Percentiles rank a stretch among this genome's conserved stretches.
Conservation (phyloP, 2,797 vertebrate genomes). For the Cercopithecus mitis region DNA sequence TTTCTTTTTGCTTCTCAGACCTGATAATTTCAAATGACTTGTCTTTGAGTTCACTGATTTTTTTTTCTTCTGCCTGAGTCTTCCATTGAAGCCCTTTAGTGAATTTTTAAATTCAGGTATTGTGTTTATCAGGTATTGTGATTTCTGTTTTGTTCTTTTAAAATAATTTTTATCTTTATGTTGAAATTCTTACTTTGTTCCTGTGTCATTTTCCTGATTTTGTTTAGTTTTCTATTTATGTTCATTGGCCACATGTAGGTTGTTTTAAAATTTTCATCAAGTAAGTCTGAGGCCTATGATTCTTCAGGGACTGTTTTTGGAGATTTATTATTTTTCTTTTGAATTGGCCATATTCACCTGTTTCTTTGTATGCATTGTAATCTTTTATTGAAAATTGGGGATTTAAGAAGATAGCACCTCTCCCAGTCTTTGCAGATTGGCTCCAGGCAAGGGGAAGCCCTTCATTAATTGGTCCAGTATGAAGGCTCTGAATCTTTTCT, state of each 20-base stretch:
- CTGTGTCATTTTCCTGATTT: not conserved
- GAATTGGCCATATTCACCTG: not conserved
- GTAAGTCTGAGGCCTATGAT: not conserved
- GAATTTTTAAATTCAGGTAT: not conserved
- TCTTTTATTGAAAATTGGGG: not conserved
- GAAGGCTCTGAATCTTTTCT: not conserved
- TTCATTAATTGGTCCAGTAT: not conserved
- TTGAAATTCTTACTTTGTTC: not conserved
- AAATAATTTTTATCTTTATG: not conserved
- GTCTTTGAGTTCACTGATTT: not conserved
- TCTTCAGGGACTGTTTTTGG: not conserved
- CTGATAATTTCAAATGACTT: not conserved
- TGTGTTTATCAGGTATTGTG: not conserved
- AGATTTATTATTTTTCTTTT: not conserved
- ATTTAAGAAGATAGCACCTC: not conserved
- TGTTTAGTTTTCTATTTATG: not conserved
- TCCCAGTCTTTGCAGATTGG: not conserved
- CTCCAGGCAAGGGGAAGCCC: not conserved
- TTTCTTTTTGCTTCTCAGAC: not conserved
- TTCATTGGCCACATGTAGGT: not conserved
- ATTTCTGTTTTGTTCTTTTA: not conserved
- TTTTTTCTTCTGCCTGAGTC: not conserved
- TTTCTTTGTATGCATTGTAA: not conserved
- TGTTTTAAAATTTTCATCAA: not conserved
- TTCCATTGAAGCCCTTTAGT: not conserved